Evolutionary conservation across 92 coral and sea anemone species (phyloP).

Genomic region (Porites lobata): DNA sequence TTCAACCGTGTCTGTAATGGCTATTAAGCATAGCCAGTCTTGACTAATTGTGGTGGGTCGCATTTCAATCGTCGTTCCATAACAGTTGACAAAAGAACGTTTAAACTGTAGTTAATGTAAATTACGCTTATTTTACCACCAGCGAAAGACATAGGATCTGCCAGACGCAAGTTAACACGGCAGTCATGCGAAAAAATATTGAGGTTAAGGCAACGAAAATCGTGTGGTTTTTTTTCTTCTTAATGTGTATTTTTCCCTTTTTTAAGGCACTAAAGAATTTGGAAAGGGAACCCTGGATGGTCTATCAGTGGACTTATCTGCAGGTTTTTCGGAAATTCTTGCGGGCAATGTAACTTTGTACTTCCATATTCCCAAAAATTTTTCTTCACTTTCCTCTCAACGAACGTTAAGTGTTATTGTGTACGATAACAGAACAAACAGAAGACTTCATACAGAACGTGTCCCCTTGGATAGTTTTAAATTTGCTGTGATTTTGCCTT

Average conservation of each 20-base stretch:
- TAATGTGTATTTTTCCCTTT: neutral
- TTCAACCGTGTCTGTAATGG: neutral
- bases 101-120: slow-evolving; percentile 65
- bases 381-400: slow-evolving; percentile 46
- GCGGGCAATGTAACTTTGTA: slow-evolving; percentile 80
- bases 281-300: slow-evolving; percentile 26
- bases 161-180: neutral
- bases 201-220: neutral
- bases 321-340: slow-evolving; percentile 55
- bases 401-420: slow-evolving; percentile 53
- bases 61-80: slow-evolving; percentile 9
- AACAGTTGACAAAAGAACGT: slow-evolving; percentile 79
- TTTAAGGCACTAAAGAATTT: slow-evolving; percentile 31
- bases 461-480: slow-evolving; percentile 23
- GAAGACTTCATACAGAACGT: slow-evolving; percentile 51
- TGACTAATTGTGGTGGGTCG: slow-evolving; percentile 9
- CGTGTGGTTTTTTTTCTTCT: neutral
- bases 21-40: neutral
- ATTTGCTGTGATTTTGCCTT: slow-evolving; percentile 70
- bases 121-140: slow-evolving; percentile 51
- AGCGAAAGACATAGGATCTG: slow-evolving; percentile 46
- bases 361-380: slow-evolving; percentile 65
- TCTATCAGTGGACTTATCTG: slow-evolving; percentile 40
- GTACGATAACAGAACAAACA: slow-evolving; percentile 23
- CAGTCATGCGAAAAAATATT: neutral